Evolutionary conservation across 2,797 vertebrate genomes (phyloP).

Genomic region (Discoglossus pictus): DNA sequence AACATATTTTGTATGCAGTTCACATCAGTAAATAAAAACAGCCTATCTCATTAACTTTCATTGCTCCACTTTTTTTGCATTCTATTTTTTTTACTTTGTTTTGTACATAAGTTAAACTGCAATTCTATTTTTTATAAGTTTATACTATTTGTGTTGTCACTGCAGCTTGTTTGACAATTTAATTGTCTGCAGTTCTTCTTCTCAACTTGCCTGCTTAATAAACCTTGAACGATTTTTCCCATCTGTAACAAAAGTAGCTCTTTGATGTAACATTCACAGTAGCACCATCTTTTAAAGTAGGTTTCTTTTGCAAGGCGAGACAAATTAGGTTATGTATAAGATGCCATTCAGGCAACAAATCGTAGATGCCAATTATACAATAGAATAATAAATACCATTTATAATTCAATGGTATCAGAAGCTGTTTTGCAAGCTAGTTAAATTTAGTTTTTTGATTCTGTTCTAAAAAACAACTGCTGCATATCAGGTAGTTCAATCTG

Average conservation of each 20-base stretch:
- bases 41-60: neutral
- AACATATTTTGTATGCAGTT: conserved; percentile 1
- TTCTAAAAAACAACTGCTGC: no score
- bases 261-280: conserved; percentile 10
- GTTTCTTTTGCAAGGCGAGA: neutral
- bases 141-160: conserved; percentile 23
- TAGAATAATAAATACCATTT: neutral
- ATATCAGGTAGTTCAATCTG: no score
- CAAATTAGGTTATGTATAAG: neutral
- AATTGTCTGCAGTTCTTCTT: conserved; percentile 31
- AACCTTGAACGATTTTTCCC: conserved; percentile 25
- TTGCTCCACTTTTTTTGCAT: neutral
- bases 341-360: neutral
- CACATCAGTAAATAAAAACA: neutral
- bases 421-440: neutral
- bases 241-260: conserved; percentile 18
- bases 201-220: conserved; percentile 30
- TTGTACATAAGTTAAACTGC: conserved; percentile 3
- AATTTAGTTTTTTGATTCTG: no score
- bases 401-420: neutral
- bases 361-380: neutral
- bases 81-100: conserved; percentile 12
- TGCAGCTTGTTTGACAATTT: conserved; percentile 25
- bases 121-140: neutral
- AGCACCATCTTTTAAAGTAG: neutral